Percentiles rank a stretch among this genome's conserved stretches.
Conservation (phyloP, 2,113 vertebrate species). For the Vimba vimba region DNA sequence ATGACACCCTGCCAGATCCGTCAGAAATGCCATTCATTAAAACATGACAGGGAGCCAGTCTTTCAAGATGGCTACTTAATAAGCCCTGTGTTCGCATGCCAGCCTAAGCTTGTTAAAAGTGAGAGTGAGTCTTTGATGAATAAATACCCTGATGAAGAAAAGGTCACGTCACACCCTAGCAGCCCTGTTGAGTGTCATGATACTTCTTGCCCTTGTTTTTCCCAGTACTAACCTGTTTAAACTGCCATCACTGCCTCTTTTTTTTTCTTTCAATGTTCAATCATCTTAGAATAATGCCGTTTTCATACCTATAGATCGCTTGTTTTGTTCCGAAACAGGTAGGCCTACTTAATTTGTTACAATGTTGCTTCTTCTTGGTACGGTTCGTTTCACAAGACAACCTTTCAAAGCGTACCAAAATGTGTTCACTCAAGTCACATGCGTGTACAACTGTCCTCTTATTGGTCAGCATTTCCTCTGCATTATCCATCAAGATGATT, state of each 20-base stretch:
- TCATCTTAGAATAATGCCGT: not conserved
- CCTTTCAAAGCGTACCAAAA: too few relatives aligned
- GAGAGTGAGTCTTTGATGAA: constrained; percentile 10
- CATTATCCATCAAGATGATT: too few relatives aligned
- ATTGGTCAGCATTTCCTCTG: too few relatives aligned
- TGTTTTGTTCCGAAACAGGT: too few relatives aligned
- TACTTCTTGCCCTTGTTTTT: constrained; percentile 18
- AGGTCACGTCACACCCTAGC: constrained; percentile 2
- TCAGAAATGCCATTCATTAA: constrained; percentile 38
- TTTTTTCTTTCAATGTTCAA: not conserved
- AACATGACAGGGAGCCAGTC: constrained; percentile 34
- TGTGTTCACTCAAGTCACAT: too few relatives aligned
- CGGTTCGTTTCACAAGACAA: too few relatives aligned
- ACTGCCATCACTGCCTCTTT: not conserved
- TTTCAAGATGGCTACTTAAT: constrained; percentile 34
- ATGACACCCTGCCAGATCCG: constrained; percentile 15
- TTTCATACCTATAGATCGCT: too few relatives aligned
- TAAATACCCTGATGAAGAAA: constrained; percentile 25
- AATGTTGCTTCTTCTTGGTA: too few relatives aligned
- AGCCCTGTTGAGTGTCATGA: not conserved
- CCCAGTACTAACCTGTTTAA: not conserved
- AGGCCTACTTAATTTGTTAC: too few relatives aligned
- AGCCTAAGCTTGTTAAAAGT: constrained; percentile 4
- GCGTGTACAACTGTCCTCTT: too few relatives aligned
- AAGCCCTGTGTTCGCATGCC: constrained; percentile 25